These are phyloP conservation scores for Tenthredo livida DNA, from an alignment of 2,888 invertebrate genomes.

Conservation along the genomic window DNA sequence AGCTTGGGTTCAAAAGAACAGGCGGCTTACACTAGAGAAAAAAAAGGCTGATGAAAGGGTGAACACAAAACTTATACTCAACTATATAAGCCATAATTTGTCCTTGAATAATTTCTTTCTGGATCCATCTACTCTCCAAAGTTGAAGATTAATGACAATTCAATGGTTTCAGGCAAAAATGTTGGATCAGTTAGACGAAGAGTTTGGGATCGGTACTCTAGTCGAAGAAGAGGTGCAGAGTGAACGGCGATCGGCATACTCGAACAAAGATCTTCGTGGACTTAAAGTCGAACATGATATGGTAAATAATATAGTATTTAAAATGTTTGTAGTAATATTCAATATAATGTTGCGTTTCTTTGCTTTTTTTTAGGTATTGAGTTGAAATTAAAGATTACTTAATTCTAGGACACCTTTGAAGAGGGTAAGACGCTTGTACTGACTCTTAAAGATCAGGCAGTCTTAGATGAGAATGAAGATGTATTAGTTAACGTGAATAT, in stretches of 20 bases:
- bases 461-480: conserved; percentile 92
- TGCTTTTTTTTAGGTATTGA: background rate
- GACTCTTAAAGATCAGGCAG: conserved; percentile 95
- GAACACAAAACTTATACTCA: conserved; percentile 68
- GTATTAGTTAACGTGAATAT: conserved; percentile 95
- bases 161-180: conserved; percentile 87
- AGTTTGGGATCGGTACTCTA: conserved; percentile 93
- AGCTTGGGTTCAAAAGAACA: conserved; percentile 91
- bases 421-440: conserved; percentile 93
- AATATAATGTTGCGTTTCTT: background rate
- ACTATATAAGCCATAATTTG: background rate
- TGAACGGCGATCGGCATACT: conserved; percentile 83
- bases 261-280: conserved; percentile 87
- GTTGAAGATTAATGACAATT: background rate
- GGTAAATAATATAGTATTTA: conserved; percentile 68
- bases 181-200: conserved; percentile 96
- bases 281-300: conserved; percentile 92
- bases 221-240: conserved; percentile 88
- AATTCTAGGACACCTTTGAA: conserved; percentile 79
- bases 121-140: background rate
- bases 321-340: background rate
- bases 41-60: conserved; percentile 91
- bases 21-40: conserved; percentile 88
- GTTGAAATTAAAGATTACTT: conserved; percentile 24
- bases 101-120: background rate